phyloP scores from a whole-genome alignment of 2,113 vertebrate genomes.

The Porphyrio hochstetteri region DNA sequence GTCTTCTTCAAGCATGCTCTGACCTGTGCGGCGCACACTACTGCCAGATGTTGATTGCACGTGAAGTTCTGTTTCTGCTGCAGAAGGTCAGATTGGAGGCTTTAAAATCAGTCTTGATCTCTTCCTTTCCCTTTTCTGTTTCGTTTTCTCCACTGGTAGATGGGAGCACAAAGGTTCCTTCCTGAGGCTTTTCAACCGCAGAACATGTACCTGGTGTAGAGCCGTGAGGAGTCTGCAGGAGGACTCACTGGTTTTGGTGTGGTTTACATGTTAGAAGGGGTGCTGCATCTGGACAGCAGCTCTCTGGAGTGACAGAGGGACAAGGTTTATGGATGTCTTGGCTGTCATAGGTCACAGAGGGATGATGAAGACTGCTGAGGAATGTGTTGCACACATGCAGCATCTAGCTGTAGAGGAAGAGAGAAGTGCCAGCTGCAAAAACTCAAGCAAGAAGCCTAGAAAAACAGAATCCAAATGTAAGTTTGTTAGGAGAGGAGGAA shows the following conservation, averaged over 20 bases:
- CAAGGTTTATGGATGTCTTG: not conserved
- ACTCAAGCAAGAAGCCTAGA: not conserved
- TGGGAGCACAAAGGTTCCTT: not conserved
- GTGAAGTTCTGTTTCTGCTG: not conserved
- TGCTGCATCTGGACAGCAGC: not conserved
- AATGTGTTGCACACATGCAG: not conserved
- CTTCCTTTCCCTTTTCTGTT: not conserved
- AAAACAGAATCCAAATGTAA: not conserved
- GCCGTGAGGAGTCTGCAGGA: not conserved
- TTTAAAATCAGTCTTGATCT: not conserved
- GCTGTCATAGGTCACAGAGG: not conserved
- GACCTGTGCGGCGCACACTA: not conserved
- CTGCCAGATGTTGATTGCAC: not conserved
- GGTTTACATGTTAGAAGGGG: not conserved
- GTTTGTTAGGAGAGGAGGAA: not conserved
- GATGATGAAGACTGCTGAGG: not conserved
- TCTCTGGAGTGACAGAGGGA: not conserved
- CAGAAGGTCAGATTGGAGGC: not conserved
- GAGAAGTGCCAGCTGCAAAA: not conserved
- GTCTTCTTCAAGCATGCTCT: not conserved
- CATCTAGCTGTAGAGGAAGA: not conserved
- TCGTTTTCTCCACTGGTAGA: not conserved
- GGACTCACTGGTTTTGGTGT: not conserved
- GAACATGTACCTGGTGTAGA: not conserved
- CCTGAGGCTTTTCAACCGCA: not conserved